Percentiles rank a stretch among this genome's conserved stretches.
Conservation (phyloP, 92 coral and sea anemone species). For the Montipora capitata region DNA sequence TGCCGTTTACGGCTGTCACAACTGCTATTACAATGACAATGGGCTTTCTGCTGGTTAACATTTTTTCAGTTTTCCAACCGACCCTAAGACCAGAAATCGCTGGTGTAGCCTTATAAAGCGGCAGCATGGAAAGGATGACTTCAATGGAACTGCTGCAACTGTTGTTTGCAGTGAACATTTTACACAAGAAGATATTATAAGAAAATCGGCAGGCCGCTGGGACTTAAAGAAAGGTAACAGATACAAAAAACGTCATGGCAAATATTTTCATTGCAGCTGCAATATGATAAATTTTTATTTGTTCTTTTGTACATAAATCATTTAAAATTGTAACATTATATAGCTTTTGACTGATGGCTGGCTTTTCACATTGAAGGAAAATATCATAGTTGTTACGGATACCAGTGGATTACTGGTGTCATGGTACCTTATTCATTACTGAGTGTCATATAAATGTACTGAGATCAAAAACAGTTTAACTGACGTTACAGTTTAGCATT, state of each 20-base stretch:
- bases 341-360: slow-evolving; percentile 5
- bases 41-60: slow-evolving; percentile 39
- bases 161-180: slow-evolving; percentile 71
- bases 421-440: no score
- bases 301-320: slow-evolving; percentile 9
- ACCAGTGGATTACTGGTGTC: no score
- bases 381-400: not conserved
- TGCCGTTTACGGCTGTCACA: slow-evolving; percentile 60
- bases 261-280: slow-evolving; percentile 30
- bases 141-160: slow-evolving; percentile 63
- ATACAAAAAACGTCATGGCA: slow-evolving; percentile 16
- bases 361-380: slow-evolving; percentile 1
- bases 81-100: slow-evolving; percentile 46
- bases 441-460: no score
- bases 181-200: slow-evolving; percentile 46
- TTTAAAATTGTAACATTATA: slow-evolving; percentile 27
- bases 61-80: slow-evolving; percentile 67
- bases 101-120: slow-evolving; percentile 68
- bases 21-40: slow-evolving; percentile 41
- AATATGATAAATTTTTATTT: slow-evolving; percentile 30
- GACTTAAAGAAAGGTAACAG: slow-evolving; percentile 39
- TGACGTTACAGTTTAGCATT: not conserved
- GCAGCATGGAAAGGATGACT: slow-evolving; percentile 42
- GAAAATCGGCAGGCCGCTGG: slow-evolving; percentile 23
- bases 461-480: no score